Percentiles rank a stretch among this genome's conserved stretches.
phyloP scores from a whole-genome alignment of 2,888 invertebrate species.

The Hedychridium roseum region DNA sequence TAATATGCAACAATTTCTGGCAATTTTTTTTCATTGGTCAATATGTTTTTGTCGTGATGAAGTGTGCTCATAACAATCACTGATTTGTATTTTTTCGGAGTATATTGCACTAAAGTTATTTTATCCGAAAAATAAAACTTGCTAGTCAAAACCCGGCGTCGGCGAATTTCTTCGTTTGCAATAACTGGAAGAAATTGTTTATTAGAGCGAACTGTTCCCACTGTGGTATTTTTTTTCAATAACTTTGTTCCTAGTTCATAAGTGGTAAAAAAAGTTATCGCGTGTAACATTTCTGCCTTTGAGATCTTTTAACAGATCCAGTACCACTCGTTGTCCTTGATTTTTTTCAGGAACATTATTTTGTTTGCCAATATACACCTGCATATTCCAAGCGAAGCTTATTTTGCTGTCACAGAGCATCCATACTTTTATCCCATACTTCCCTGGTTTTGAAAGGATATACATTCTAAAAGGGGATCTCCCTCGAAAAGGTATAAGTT shows the following conservation, averaged over 20 bases:
- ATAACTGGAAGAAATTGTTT: background rate
- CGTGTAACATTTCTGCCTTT: background rate
- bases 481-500: background rate
- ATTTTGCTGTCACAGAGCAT: background rate
- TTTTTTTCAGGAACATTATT: background rate
- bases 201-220: background rate
- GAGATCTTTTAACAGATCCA: background rate
- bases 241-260: background rate
- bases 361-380: background rate
- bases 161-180: too few relatives aligned
- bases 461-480: background rate
- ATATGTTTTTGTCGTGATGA: background rate
- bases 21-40: background rate
- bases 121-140: background rate
- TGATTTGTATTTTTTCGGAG: background rate
- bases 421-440: background rate
- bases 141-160: too few relatives aligned
- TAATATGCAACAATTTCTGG: constrained; percentile 1
- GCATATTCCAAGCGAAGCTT: background rate
- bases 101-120: background rate
- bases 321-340: background rate
- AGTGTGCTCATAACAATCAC: background rate
- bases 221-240: background rate
- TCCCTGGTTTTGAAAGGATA: too few relatives aligned
- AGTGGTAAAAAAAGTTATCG: background rate